Percentiles rank a stretch among this genome's conserved stretches.
Conservation (phyloP, 1,140 invertebrate genomes). For the Aphaenogaster ashmeadi region DNA sequence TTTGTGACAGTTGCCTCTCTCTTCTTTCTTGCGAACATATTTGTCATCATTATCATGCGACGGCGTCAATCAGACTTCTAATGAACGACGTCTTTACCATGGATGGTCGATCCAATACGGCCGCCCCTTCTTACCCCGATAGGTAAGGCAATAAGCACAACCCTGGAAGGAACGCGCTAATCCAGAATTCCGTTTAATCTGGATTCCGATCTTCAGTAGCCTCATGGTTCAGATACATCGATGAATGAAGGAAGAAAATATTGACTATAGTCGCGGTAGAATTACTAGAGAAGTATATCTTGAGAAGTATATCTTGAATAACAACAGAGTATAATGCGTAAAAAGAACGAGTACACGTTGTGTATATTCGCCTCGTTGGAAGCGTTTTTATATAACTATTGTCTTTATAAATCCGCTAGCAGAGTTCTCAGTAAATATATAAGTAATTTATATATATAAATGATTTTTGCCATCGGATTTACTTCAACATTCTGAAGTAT, state of each 20-base stretch:
- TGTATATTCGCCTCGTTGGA: neutral
- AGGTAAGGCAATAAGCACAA: slow-evolving; percentile 40
- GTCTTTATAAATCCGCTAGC: neutral
- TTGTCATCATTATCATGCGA: slow-evolving; percentile 16
- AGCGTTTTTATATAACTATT: neutral
- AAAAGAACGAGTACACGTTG: neutral
- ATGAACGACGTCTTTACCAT: slow-evolving; percentile 23
- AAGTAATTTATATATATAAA: neutral
- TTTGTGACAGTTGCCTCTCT: neutral
- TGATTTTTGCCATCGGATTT: neutral
- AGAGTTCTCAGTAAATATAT: neutral
- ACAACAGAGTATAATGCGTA: neutral
- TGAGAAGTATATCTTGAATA: slow-evolving; percentile 11
- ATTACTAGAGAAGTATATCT: slow-evolving; percentile 21
- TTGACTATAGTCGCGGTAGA: slow-evolving; percentile 17
- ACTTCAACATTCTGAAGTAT: neutral
- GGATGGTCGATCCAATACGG: slow-evolving; percentile 5
- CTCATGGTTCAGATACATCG: slow-evolving; percentile 30
- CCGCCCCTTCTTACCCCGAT: slow-evolving; percentile 12
- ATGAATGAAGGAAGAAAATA: slow-evolving; percentile 42
- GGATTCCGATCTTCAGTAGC: slow-evolving; percentile 40
- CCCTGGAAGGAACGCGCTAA: slow-evolving; percentile 45
- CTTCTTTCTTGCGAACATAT: slow-evolving; percentile 4
- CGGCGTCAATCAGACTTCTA: slow-evolving; percentile 8
- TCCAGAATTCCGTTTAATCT: slow-evolving; percentile 59